A percentile compares a stretch with the other conserved stretches of the same genome.
Conservation (phyloP, 1,140 invertebrate species). For the Aricia agestis region DNA sequence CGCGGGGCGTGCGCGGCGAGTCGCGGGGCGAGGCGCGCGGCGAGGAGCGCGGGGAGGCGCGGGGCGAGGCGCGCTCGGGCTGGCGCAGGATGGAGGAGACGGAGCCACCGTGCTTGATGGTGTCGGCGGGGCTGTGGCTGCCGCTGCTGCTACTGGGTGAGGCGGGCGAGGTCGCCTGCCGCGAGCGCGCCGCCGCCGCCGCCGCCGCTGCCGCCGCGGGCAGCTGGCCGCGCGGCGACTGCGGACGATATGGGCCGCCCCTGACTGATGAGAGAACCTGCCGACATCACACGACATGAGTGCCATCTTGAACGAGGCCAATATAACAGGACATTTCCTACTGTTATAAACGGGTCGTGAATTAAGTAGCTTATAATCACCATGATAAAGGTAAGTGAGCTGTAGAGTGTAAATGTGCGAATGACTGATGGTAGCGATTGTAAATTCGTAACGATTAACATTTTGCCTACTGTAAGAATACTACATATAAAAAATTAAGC, state of each 20-base stretch:
- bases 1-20: constrained; percentile 44
- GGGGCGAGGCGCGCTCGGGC: constrained; percentile 52
- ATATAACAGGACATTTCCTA: neutral
- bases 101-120: constrained; percentile 79
- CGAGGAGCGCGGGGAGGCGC: constrained; percentile 59
- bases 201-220: constrained; percentile 75
- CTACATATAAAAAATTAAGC: no score
- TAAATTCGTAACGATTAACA: no score
- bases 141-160: constrained; percentile 83
- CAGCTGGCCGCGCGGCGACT: constrained; percentile 76
- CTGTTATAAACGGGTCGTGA: no score
- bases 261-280: constrained; percentile 81
- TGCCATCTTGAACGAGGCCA: neutral
- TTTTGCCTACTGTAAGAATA: no score
- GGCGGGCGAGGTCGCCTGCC: constrained; percentile 83
- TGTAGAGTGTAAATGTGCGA: no score
- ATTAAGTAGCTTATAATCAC: no score
- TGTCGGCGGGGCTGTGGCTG: constrained; percentile 81
- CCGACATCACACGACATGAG: neutral
- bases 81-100: constrained; percentile 71
- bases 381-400: neutral
- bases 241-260: constrained; percentile 80
- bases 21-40: constrained; percentile 54
- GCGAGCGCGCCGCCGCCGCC: constrained; percentile 76
- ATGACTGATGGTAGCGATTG: no score